phyloP scores from a whole-genome alignment of 2,888 invertebrate genomes.

The Parapristionchus giblindavisi region DNA sequence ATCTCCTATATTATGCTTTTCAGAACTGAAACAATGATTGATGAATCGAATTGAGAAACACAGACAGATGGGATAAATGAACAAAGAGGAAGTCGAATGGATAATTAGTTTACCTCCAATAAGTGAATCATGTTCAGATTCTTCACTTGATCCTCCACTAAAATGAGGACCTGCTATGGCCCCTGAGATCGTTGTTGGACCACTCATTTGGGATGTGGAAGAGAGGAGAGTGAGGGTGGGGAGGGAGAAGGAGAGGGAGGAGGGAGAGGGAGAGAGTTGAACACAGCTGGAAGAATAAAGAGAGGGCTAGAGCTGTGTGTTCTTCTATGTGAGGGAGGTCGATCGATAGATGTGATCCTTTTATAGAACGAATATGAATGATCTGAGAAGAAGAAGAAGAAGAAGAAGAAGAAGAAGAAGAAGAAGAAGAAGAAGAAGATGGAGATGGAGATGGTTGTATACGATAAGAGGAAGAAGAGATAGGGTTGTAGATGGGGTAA shows the following conservation, averaged over 20 bases:
- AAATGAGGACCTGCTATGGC: slow-evolving; percentile 14
- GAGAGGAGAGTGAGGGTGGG: slow-evolving; percentile 4
- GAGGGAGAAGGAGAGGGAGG: slow-evolving; percentile 6
- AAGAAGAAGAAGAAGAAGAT: not conserved
- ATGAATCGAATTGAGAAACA: not conserved
- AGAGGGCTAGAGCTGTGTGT: not conserved
- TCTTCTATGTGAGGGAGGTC: slow-evolving; percentile 5
- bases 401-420: not conserved
- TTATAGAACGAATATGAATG: slow-evolving; percentile 16
- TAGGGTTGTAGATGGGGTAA: not conserved
- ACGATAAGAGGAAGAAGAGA: slow-evolving; percentile 19
- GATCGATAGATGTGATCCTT: not conserved
- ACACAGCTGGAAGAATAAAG: slow-evolving; percentile 8
- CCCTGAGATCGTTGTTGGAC: not conserved
- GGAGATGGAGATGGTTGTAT: not conserved
- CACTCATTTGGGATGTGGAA: slow-evolving; percentile 22
- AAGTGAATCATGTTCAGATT: slow-evolving; percentile 28
- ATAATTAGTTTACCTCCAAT: not conserved
- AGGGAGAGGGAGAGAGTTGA: slow-evolving; percentile 30
- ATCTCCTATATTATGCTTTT: no score
- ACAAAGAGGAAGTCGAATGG: not conserved
- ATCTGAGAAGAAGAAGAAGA: not conserved
- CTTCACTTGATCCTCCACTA: slow-evolving; percentile 6
- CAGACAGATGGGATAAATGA: not conserved
- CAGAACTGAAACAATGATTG: no score